Conservation (phyloP, 2,113 vertebrate genomes). For the Athene cunicularia region DNA sequence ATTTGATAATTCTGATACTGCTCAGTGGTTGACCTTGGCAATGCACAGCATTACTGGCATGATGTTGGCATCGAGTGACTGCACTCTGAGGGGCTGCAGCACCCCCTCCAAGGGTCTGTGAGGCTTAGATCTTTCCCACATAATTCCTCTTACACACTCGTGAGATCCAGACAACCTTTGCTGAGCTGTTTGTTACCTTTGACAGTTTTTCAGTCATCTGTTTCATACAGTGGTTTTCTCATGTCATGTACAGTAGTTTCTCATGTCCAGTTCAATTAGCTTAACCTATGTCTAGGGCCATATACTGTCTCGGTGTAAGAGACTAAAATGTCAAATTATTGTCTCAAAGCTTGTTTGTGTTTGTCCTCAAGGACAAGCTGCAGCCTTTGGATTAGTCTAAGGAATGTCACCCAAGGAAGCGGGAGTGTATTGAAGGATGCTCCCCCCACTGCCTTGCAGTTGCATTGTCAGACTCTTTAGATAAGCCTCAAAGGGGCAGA, state of each 20-base stretch:
- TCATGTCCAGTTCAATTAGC: not conserved
- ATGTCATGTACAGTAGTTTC: not conserved
- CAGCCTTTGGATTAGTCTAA: too few relatives aligned
- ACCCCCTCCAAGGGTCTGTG: not conserved
- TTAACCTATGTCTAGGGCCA: not conserved
- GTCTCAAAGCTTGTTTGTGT: too few relatives aligned
- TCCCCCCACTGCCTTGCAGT: too few relatives aligned
- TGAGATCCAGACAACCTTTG: not conserved
- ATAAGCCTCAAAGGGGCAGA: too few relatives aligned
- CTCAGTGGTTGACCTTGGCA: not conserved
- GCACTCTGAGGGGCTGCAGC: too few relatives aligned
- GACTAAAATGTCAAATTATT: too few relatives aligned
- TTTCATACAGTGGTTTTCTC: not conserved
- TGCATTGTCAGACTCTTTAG: too few relatives aligned
- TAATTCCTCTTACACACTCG: not conserved
- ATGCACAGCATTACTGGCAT: not conserved
- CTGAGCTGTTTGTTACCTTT: not conserved
- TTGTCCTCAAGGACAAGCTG: too few relatives aligned
- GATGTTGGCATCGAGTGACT: rapidly evolving
- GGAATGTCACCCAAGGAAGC: too few relatives aligned
- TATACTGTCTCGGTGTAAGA: too few relatives aligned
- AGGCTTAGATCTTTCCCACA: not conserved
- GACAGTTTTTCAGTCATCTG: not conserved
- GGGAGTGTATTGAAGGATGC: too few relatives aligned
- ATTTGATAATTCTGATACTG: not conserved